Evolutionary conservation across 2,797 vertebrate genomes (phyloP), one percentile per base, ranked within the genome.

Genomic region (Antennarius maculatus): DNA sequence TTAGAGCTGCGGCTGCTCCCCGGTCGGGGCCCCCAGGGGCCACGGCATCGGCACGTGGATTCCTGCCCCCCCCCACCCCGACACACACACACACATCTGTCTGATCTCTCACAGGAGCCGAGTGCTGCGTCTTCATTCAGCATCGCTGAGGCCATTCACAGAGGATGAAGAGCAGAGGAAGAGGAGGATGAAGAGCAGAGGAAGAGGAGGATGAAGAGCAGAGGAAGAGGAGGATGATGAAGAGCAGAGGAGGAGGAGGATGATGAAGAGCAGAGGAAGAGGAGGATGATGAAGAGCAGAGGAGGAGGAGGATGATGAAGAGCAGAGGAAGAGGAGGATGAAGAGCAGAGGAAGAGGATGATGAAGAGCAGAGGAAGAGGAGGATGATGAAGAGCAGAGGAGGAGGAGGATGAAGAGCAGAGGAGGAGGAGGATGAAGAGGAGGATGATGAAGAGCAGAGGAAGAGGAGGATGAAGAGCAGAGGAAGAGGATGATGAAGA

Each of bases 21-120:
- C 56, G 74, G 57, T 54, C 12, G 50, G 4, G n/a, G n/a, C 31
- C 31, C 31, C 31, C 31, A 31, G n/a, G n/a, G n/a, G n/a, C n/a
- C n/a, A n/a, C n/a, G n/a, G n/a, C n/a, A 23, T 64, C 29, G 50
- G 83, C 86, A 88, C 83, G 81, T 88, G 87, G 80, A 86, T 62
- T 71, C 46, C 54, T 70, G 50, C 63, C 39, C 31, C 45, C 23
- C 23, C 23, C 63, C 39, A 28, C 45, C 23, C 23, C 23, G 23
- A 23, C 23, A 23, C 23, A 23, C 23, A 23, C 23, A 23, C 23
- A 23, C 23, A 23, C 23, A 23, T 2, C 23, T 23, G 23, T 78
- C 56, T 77, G 70, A 79, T 73, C 69, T 78, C 66, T 39, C 37
- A 4, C 37, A 12, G 37, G 37, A 23, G 2, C 23, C 23, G 23